Conservation (phyloP, 2,888 invertebrate species). For the Bugulina stolonifera region DNA sequence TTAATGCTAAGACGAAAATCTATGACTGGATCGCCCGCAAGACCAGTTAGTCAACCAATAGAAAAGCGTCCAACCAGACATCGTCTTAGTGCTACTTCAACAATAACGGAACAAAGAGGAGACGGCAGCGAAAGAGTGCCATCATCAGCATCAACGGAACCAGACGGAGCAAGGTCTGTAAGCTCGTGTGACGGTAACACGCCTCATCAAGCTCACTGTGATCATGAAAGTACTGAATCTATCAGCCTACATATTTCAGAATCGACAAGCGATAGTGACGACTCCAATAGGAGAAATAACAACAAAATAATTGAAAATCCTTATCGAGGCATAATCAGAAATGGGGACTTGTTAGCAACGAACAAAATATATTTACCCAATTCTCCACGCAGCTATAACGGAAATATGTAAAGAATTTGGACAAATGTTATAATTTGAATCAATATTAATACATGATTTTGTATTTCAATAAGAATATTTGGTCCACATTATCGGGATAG, state of each 20-base stretch:
- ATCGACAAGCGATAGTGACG: neutral
- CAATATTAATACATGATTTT: too few relatives aligned
- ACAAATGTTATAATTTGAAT: too few relatives aligned
- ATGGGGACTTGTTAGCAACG: neutral
- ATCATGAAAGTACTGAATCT: neutral
- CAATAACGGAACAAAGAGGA: neutral
- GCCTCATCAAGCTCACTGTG: neutral
- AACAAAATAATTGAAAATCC: neutral
- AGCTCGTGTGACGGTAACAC: neutral
- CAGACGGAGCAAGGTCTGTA: neutral
- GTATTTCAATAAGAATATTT: too few relatives aligned
- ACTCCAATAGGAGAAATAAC: neutral
- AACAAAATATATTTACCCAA: neutral
- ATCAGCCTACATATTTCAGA: conserved; percentile 18
- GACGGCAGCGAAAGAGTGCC: neutral
- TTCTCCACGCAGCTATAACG: neutral
- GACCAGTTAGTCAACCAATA: conserved; percentile 22
- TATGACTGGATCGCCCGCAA: neutral
- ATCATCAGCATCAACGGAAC: conserved; percentile 17
- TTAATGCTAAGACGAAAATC: conserved; percentile 11
- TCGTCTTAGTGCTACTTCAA: conserved; percentile 21
- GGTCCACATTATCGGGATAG: too few relatives aligned
- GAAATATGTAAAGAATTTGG: too few relatives aligned
- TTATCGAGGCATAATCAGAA: neutral
- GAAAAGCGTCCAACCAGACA: neutral